These are phyloP conservation scores for Eucriotettix oculatus DNA, from an alignment of 2,888 invertebrate species.

Conservation along the genomic window DNA sequence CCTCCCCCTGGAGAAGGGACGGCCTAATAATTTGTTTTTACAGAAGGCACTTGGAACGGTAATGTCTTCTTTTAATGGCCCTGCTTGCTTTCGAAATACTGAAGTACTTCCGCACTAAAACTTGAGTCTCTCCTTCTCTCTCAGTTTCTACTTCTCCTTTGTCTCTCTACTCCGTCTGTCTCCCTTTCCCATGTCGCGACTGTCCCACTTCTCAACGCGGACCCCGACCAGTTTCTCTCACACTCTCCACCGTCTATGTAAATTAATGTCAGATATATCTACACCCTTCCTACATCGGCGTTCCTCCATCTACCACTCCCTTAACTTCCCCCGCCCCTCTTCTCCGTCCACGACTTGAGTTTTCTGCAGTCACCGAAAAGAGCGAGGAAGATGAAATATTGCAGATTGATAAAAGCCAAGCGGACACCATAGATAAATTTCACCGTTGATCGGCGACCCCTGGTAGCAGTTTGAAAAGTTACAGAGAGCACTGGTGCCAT, in stretches of 20 bases:
- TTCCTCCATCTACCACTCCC: not conserved
- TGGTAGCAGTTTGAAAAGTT: slow-evolving; percentile 8
- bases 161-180: not conserved
- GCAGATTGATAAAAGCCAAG: slow-evolving; percentile 12
- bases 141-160: not conserved
- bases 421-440: slow-evolving; percentile 10
- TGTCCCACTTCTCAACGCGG: too few relatives aligned
- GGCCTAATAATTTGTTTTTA: slow-evolving; percentile 12
- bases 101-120: slow-evolving; percentile 5
- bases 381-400: slow-evolving; percentile 9
- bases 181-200: not conserved
- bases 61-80: slow-evolving; percentile 13
- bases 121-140: not conserved
- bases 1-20: not conserved
- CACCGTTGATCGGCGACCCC: not conserved
- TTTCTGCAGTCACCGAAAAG: not conserved
- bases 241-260: not conserved
- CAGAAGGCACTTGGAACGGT: slow-evolving; percentile 12
- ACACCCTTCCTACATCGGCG: not conserved
- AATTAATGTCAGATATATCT: not conserved
- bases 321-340: not conserved
- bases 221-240: not conserved
- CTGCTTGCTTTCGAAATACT: slow-evolving; percentile 12
- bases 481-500: not conserved
- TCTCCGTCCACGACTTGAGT: not conserved